phyloP scores from a whole-genome alignment of 2,113 vertebrate species.

The Xenopus laevis region DNA sequence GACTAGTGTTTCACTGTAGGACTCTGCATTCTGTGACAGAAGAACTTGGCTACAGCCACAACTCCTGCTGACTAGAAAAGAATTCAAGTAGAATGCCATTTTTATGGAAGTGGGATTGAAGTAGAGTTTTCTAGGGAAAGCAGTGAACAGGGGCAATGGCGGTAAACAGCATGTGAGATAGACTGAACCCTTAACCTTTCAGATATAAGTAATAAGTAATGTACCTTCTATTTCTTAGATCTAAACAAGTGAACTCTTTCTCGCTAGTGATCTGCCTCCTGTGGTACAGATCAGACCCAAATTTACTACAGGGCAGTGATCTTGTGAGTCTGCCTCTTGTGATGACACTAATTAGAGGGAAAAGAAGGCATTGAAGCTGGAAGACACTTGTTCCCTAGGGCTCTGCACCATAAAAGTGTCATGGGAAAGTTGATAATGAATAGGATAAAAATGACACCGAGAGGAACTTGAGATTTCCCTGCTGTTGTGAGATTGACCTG shows the following conservation, averaged over 20 bases:
- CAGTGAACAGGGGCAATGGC: neutral
- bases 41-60: neutral
- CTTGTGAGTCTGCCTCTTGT: slow-evolving; percentile 7
- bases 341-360: slow-evolving; percentile 44
- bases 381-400: slow-evolving; percentile 35
- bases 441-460: slow-evolving; percentile 38
- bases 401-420: slow-evolving; percentile 21
- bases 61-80: neutral
- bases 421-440: slow-evolving; percentile 31
- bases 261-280: neutral
- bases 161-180: slow-evolving; percentile 6
- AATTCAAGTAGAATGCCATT: neutral
- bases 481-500: slow-evolving; percentile 34
- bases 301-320: slow-evolving; percentile 26
- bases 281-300: slow-evolving; percentile 17
- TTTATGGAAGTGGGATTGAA: neutral
- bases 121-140: slow-evolving; percentile 6
- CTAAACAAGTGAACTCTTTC: slow-evolving; percentile 4
- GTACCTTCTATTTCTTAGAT: slow-evolving; percentile 1
- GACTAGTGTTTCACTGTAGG: neutral
- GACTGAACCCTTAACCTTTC: slow-evolving; percentile 3
- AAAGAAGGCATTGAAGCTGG: slow-evolving; percentile 24
- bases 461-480: slow-evolving; percentile 18
- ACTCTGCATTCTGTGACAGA: neutral
- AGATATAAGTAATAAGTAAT: slow-evolving; percentile 13